A percentile compares a stretch with the other conserved stretches of the same genome.
phyloP scores from a whole-genome alignment of 2,113 vertebrate genomes.

The Suncus etruscus region DNA sequence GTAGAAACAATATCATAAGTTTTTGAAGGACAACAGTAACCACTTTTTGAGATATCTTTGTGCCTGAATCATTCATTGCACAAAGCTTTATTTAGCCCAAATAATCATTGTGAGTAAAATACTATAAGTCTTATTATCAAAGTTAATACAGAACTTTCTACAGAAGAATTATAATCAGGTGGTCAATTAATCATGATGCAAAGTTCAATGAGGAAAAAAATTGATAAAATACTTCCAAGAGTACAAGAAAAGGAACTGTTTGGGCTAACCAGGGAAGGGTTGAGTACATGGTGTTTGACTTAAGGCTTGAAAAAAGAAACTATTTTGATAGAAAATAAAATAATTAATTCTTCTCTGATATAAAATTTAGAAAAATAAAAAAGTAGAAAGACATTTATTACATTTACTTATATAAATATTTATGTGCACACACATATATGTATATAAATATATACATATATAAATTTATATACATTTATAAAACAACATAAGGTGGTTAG shows the following conservation, averaged over 20 bases:
- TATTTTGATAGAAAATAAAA: conserved; percentile 9
- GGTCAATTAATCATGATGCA: not conserved
- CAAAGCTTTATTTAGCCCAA: not conserved
- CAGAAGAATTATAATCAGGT: not conserved
- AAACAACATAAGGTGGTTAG: not conserved
- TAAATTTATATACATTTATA: not conserved
- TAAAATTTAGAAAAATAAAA: not conserved
- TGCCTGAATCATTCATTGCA: not conserved
- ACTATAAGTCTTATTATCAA: not conserved
- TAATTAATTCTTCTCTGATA: conserved; percentile 8
- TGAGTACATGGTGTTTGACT: not conserved
- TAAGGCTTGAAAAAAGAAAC: conserved; percentile 25
- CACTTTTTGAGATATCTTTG: not conserved
- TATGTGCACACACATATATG: too few relatives aligned
- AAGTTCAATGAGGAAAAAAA: not conserved
- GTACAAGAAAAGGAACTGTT: too few relatives aligned
- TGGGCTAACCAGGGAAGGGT: not conserved
- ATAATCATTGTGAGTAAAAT: not conserved
- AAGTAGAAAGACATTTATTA: conserved; percentile 1
- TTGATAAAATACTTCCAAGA: not conserved
- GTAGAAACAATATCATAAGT: not conserved
- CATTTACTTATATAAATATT: not conserved
- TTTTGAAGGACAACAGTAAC: too few relatives aligned
- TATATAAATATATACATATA: too few relatives aligned
- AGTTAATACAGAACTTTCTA: not conserved